Evolutionary conservation across 2,888 invertebrate genomes (phyloP).

Genomic region (Drosophila silvestris): DNA sequence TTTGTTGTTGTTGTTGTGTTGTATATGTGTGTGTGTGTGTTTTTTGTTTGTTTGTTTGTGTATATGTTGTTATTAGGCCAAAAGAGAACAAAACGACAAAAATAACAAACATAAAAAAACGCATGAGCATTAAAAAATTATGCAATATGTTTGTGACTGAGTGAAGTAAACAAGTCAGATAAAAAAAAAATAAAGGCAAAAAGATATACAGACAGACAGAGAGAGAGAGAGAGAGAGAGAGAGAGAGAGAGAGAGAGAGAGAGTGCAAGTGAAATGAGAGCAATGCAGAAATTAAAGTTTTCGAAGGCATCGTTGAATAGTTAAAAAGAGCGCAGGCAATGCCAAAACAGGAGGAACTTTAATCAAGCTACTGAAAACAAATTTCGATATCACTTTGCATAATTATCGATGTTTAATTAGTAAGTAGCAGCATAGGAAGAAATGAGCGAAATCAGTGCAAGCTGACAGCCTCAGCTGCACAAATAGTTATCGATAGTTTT

Average conservation of each 20-base stretch:
- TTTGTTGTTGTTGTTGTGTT: conserved; percentile 11
- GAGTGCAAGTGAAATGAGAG: background rate
- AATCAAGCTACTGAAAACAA: background rate
- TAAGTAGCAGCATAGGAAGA: background rate
- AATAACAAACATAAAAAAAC: conserved; percentile 38
- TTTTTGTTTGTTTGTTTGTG: conserved; percentile 18
- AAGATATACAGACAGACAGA: background rate
- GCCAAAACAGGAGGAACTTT: background rate
- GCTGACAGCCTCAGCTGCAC: background rate
- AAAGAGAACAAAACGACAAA: conserved; percentile 34
- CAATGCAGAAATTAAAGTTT: background rate
- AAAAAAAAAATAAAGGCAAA: background rate
- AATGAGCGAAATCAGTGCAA: background rate
- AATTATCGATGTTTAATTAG: background rate
- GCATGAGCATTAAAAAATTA: conserved; percentile 31
- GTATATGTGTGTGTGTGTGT: conserved; percentile 9
- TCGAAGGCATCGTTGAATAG: conserved; percentile 2
- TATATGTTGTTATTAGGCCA: conserved; percentile 28
- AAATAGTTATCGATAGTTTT: conserved; percentile 17
- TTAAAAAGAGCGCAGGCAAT: background rate
- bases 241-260: conserved; percentile 1
- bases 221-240: conserved; percentile 1
- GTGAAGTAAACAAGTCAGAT: conserved; percentile 3
- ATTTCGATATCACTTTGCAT: background rate
- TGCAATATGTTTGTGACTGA: conserved; percentile 11